A percentile compares a stretch with the other conserved stretches of the same genome.
phyloP scores from a whole-genome alignment of 2,888 invertebrate species.

The Acanthosoma haemorrhoidale region DNA sequence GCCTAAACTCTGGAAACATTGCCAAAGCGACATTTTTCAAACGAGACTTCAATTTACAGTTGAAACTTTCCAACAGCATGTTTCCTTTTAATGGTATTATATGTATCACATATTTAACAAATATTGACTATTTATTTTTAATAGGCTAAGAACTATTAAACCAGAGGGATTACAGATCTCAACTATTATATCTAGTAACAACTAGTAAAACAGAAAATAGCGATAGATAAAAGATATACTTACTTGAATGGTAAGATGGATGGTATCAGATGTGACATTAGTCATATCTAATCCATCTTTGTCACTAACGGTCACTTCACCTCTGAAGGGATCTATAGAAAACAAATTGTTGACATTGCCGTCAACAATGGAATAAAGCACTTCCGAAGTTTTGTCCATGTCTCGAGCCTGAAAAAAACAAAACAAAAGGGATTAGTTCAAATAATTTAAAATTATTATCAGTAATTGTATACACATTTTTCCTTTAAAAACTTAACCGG shows the following conservation, averaged over 20 bases:
- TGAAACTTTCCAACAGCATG: too few species aligned
- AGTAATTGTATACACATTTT: neutral
- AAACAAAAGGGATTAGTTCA: neutral
- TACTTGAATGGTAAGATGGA: slow-evolving; percentile 62
- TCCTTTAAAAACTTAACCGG: too few species aligned
- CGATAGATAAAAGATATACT: slow-evolving; percentile 35
- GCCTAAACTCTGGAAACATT: too few species aligned
- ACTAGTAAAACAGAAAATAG: neutral
- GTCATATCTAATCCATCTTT: slow-evolving; percentile 54
- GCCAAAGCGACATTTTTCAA: too few species aligned
- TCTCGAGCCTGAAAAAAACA: slow-evolving; percentile 65
- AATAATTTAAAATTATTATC: neutral
- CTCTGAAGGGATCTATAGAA: slow-evolving; percentile 62
- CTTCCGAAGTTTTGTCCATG: slow-evolving; percentile 71
- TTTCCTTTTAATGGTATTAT: too few species aligned
- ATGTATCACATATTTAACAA: too few species aligned
- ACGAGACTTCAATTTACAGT: too few species aligned
- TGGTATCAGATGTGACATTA: slow-evolving; percentile 56
- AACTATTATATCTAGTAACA: neutral
- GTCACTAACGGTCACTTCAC: slow-evolving; percentile 58
- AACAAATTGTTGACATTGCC: slow-evolving; percentile 59
- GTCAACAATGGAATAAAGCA: slow-evolving; percentile 67
- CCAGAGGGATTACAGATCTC: too few species aligned
- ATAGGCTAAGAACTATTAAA: too few species aligned
- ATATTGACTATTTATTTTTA: too few species aligned